These are phyloP conservation scores for Hyles vespertilio DNA, from an alignment of 1,140 invertebrate species.

Conservation along the genomic window DNA sequence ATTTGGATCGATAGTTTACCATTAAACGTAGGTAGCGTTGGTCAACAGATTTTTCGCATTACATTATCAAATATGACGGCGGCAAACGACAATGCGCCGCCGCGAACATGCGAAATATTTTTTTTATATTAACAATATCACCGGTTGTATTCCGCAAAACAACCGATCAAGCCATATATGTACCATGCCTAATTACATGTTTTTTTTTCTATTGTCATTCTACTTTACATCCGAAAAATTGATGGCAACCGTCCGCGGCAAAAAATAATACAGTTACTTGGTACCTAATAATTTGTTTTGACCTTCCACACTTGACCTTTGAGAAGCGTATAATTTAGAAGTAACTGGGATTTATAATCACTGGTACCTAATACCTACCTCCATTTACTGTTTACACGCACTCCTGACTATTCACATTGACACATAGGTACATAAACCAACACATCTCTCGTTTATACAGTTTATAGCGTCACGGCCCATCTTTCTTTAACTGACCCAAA, in stretches of 20 bases:
- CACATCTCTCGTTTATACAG: too few relatives aligned
- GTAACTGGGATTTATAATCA: too few relatives aligned
- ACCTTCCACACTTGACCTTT: too few relatives aligned
- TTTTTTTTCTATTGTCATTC: neutral
- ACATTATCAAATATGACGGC: conserved; percentile 49
- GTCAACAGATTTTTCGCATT: conserved; percentile 66
- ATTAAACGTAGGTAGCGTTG: conserved; percentile 57
- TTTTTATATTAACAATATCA: conserved; percentile 25
- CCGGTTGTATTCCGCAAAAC: neutral
- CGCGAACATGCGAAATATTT: conserved; percentile 38
- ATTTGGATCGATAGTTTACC: conserved; percentile 71
- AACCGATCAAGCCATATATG: too few relatives aligned
- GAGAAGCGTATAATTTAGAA: too few relatives aligned
- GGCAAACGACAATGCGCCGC: conserved; percentile 36
- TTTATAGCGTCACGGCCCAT: neutral
- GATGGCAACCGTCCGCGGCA: too few relatives aligned
- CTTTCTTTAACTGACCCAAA: conserved; percentile 1
- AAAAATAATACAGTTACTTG: too few relatives aligned
- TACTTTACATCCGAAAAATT: neutral
- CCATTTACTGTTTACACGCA: too few relatives aligned
- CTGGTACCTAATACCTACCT: too few relatives aligned
- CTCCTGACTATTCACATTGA: neutral
- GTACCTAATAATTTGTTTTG: too few relatives aligned
- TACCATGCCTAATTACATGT: too few relatives aligned
- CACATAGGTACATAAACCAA: conserved; percentile 3